A percentile compares a stretch with the other conserved stretches of the same genome.
Evolutionary conservation across 1,140 invertebrate species (phyloP).

Genomic region (Anastrepha ludens): DNA sequence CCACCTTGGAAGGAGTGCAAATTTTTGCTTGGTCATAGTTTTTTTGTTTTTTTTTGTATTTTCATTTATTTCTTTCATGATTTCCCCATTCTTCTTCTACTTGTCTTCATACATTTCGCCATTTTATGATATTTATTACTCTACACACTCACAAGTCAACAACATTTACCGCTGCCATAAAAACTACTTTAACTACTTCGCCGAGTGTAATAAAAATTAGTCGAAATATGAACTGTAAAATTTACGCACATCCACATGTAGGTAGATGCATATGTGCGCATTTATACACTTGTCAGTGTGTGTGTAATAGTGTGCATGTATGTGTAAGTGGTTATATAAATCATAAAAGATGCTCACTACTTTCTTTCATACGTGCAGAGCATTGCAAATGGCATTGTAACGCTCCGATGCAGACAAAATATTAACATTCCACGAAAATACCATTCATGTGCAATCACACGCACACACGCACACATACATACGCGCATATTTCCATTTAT

Average conservation of each 20-base stretch:
- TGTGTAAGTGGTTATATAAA: neutral
- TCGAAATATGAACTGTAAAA: slow-evolving; percentile 21
- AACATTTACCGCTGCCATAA: slow-evolving; percentile 22
- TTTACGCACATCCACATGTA: neutral
- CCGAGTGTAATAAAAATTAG: slow-evolving; percentile 4
- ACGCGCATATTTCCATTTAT: neutral
- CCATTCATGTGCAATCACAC: neutral
- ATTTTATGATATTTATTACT: slow-evolving; percentile 9
- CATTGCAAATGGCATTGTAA: slow-evolving; percentile 19
- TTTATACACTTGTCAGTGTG: neutral
- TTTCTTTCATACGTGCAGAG: neutral
- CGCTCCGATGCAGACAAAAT: slow-evolving; percentile 27
- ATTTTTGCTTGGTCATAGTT: slow-evolving; percentile 4
- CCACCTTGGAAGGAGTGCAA: neutral
- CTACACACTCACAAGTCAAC: slow-evolving; percentile 4
- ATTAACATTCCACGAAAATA: slow-evolving; percentile 8
- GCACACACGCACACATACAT: neutral
- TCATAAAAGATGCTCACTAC: slow-evolving; percentile 30
- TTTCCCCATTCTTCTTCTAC: neutral
- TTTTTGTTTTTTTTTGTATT: neutral
- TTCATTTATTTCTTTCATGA: neutral
- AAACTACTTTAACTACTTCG: slow-evolving; percentile 39
- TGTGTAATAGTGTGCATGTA: neutral
- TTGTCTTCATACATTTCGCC: slow-evolving; percentile 7
- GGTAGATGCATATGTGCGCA: neutral